These are phyloP conservation scores for Drosophila arizonae DNA, from an alignment of 1,140 invertebrate species.

Conservation along the genomic window DNA sequence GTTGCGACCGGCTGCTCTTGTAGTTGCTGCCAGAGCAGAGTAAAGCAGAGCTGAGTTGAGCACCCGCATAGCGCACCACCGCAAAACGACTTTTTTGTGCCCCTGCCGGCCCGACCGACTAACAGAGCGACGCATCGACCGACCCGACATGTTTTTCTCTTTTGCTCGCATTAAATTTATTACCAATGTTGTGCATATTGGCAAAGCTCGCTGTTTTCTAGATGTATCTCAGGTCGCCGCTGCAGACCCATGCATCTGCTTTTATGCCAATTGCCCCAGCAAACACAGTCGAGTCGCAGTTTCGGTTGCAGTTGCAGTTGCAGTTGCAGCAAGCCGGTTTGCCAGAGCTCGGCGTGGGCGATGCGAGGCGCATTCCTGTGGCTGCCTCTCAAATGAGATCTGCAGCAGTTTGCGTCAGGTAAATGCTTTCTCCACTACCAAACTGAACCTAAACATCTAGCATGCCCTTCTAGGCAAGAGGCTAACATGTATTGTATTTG, in stretches of 20 bases:
- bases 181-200: conserved; percentile 75
- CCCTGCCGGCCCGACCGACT: not conserved
- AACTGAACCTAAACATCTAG: not conserved
- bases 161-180: conserved; percentile 64
- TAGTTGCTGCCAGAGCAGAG: conserved; percentile 4
- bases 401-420: conserved; percentile 65
- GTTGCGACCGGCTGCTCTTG: conserved; percentile 23
- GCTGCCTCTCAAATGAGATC: conserved; percentile 69
- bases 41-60: not conserved
- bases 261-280: conserved; percentile 64
- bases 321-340: conserved; percentile 46
- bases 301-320: not conserved
- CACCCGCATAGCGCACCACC: conserved; percentile 65
- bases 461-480: not conserved
- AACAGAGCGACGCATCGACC: conserved; percentile 1
- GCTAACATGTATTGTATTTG: not conserved
- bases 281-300: not conserved
- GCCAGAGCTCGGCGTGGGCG: conserved; percentile 36
- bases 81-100: conserved; percentile 30
- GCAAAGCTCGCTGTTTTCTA: conserved; percentile 66
- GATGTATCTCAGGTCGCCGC: conserved; percentile 64
- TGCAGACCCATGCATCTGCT: conserved; percentile 56
- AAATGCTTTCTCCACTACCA: conserved; percentile 20
- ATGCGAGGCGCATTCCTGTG: conserved; percentile 66
- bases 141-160: conserved; percentile 70